Evolutionary conservation across 2,113 vertebrate genomes (phyloP).

Genomic region (Cochlearius cochlearius): DNA sequence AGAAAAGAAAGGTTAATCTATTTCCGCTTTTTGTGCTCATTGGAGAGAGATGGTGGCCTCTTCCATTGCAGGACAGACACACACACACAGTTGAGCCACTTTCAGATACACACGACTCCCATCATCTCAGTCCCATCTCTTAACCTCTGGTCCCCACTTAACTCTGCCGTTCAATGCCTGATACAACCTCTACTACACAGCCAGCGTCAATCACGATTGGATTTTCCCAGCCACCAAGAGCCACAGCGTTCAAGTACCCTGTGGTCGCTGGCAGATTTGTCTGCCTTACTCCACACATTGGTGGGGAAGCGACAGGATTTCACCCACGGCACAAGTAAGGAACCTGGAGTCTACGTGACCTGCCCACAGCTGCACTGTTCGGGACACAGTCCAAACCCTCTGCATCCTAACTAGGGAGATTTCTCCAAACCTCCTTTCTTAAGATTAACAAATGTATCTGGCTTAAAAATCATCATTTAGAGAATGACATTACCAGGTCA

Average conservation of each 20-base stretch:
- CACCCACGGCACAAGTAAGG: not conserved
- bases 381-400: not conserved
- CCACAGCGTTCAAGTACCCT: rapidly evolving
- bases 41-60: not conserved
- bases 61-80: not conserved
- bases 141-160: not conserved
- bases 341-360: not conserved
- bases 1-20: not conserved
- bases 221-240: not conserved
- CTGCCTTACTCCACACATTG: too few species aligned
- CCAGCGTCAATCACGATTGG: not conserved
- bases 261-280: not conserved
- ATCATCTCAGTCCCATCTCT: not conserved
- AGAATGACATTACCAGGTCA: conserved; percentile 32
- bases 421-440: not conserved
- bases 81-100: not conserved
- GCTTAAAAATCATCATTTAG: not conserved
- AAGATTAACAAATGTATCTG: not conserved
- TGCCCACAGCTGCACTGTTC: not conserved
- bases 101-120: not conserved
- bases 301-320: not conserved
- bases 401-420: not conserved
- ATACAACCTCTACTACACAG: not conserved
- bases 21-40: not conserved
- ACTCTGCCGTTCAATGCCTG: rapidly evolving